Conservation (phyloP, 1,140 invertebrate species). For the Cylas formicarius region DNA sequence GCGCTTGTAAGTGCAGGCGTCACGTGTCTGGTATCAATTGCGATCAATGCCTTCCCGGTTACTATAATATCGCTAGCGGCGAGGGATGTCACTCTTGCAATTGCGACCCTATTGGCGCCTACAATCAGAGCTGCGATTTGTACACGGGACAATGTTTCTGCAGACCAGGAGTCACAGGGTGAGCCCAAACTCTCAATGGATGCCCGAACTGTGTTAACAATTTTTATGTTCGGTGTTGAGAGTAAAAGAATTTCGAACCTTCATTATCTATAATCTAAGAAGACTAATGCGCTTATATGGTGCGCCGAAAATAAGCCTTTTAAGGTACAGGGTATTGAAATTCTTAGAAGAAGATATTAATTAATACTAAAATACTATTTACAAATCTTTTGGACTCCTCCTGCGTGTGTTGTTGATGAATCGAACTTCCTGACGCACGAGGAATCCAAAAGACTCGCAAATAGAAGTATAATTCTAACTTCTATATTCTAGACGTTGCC, state of each 20-base stretch:
- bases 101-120: slow-evolving; percentile 79
- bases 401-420: too few species aligned
- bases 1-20: slow-evolving; percentile 79
- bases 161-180: slow-evolving; percentile 76
- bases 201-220: neutral
- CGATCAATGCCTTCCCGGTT: slow-evolving; percentile 80
- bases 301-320: too few species aligned
- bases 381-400: too few species aligned
- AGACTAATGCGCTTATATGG: too few species aligned
- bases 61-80: slow-evolving; percentile 73
- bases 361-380: too few species aligned
- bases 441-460: too few species aligned
- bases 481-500: too few species aligned
- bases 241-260: neutral
- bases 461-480: too few species aligned
- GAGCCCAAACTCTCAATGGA: slow-evolving; percentile 24
- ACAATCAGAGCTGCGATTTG: slow-evolving; percentile 74
- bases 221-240: neutral
- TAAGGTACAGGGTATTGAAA: too few species aligned
- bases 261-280: too few species aligned
- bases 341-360: too few species aligned
- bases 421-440: too few species aligned
- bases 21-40: slow-evolving; percentile 85
- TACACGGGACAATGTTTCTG: slow-evolving; percentile 81
- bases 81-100: slow-evolving; percentile 80